These are phyloP conservation scores for Danio kyathit DNA, from an alignment of 2,797 vertebrate genomes.

Conservation along the genomic window DNA sequence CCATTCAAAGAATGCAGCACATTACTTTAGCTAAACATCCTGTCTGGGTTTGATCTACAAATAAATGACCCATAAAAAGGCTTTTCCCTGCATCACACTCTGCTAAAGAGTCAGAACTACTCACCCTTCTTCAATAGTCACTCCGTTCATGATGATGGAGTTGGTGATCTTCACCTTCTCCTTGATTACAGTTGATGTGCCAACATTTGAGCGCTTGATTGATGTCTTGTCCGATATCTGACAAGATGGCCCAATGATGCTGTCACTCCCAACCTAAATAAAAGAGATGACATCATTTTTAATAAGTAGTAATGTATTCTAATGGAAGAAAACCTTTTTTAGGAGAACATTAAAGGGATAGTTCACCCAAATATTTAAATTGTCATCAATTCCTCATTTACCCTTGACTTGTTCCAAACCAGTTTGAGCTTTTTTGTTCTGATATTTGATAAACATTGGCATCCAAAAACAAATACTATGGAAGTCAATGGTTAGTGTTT, in stretches of 20 bases:
- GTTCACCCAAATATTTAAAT: too few relatives aligned
- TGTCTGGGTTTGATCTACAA: background rate
- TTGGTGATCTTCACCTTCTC: slow-evolving; percentile 93
- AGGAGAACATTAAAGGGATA: too few relatives aligned
- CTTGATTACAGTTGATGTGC: slow-evolving; percentile 84
- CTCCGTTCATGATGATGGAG: slow-evolving; percentile 97
- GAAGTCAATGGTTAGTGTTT: too few relatives aligned
- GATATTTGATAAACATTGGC: too few relatives aligned
- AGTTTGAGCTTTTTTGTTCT: too few relatives aligned
- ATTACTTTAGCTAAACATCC: slow-evolving; percentile 1
- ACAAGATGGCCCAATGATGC: slow-evolving; percentile 88
- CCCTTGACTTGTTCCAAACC: too few relatives aligned
- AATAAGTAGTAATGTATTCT: background rate
- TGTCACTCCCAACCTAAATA: slow-evolving; percentile 89
- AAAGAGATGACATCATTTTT: background rate
- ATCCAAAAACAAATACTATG: too few relatives aligned
- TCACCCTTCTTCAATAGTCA: slow-evolving; percentile 95
- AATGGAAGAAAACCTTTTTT: too few relatives aligned
- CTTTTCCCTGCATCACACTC: background rate
- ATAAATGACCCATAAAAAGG: slow-evolving; percentile 1
- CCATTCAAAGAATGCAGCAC: background rate
- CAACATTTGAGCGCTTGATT: slow-evolving; percentile 91
- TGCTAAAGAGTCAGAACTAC: slow-evolving; percentile 60
- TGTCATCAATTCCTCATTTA: too few relatives aligned
- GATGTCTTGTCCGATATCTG: slow-evolving; percentile 93